Evolutionary conservation across 2,797 vertebrate species (phyloP), one percentile per base, ranked within the genome.

Genomic region (Neomorphus geoffroyi): DNA sequence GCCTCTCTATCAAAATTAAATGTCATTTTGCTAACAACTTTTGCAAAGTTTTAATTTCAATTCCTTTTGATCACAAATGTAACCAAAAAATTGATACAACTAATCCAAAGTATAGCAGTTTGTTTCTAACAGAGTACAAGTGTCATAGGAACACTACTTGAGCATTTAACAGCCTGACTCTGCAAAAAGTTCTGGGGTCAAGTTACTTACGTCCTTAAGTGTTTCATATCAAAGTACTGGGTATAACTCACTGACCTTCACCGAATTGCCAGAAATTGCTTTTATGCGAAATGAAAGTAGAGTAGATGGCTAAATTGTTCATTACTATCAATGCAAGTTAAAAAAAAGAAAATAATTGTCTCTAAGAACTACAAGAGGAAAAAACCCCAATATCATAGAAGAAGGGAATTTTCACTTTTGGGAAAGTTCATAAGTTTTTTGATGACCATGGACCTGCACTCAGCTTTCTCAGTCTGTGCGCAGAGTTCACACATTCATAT

Each of bases 1-100:
- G 92, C 83, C 80, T 93, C 84, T 90, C 88, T 91, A 93, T 94
- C 91, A 96, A 96, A 94, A 96, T 90, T 91, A 97, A 97, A 91
- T 97, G 93, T 92, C 88, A 96, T 96, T 97, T 97, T 88, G 33
- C 58, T 92, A 96, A 95, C 91, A 97, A 96, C 72, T 95, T 96
- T 81, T 88, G 88, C 82, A 62, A 96, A 96, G 66, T 93, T 91
- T 92, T 96, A 92, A 97, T 96, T 97, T 82, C 56, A 45, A 74
- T 86, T 48, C 60, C 61, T 93, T 96, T 94, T 91, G 61, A 93
- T 88, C 41, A 78, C 26, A 30, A 32, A 30, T 79, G 32, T 65
- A 45, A 56, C 57, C 2, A 50, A 43, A 84, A 92, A 74, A 75
- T 65, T 8, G 23, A 96, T 82, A 79, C 16, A 82, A 70, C 62